Percentiles rank a stretch among this genome's conserved stretches.
Evolutionary conservation across 2,797 vertebrate genomes (phyloP).

Genomic region (Chiloscyllium punctatum): DNA sequence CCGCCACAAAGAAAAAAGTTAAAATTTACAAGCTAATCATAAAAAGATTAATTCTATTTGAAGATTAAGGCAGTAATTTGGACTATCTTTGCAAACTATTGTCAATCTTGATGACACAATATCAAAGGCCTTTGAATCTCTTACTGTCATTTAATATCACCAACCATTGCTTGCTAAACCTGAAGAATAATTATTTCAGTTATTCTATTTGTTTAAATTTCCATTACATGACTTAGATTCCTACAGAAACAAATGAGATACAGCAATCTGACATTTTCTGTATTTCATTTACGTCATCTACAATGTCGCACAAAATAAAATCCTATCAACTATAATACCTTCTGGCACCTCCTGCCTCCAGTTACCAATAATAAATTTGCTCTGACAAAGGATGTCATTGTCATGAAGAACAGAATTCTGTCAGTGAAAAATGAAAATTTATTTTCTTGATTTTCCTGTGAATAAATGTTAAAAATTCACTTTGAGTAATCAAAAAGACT

Average conservation of each 20-base stretch:
- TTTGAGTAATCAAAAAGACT: neutral
- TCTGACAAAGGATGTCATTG: conserved; percentile 80
- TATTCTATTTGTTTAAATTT: neutral
- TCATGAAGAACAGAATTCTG: conserved; percentile 69
- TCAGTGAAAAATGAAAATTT: conserved; percentile 63
- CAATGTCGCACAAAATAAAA: conserved; percentile 82
- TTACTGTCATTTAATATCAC: neutral
- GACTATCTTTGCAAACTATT: neutral
- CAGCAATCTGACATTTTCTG: conserved; percentile 77
- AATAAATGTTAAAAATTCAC: neutral
- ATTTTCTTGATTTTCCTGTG: conserved; percentile 40
- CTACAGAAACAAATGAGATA: conserved; percentile 76
- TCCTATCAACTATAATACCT: conserved; percentile 84
- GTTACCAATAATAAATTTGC: conserved; percentile 81
- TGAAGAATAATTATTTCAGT: neutral
- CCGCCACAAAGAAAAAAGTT: neutral
- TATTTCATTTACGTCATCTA: conserved; percentile 83
- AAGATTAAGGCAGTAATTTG: neutral
- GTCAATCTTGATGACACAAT: neutral
- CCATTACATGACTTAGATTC: conserved; percentile 50
- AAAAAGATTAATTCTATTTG: neutral
- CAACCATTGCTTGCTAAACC: neutral
- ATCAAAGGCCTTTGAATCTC: neutral
- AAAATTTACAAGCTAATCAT: neutral
- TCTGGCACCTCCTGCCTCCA: conserved; percentile 79